Evolutionary conservation across 1,140 invertebrate species (phyloP), one percentile per base, ranked within the genome.

Genomic region (Euschistus heros): DNA sequence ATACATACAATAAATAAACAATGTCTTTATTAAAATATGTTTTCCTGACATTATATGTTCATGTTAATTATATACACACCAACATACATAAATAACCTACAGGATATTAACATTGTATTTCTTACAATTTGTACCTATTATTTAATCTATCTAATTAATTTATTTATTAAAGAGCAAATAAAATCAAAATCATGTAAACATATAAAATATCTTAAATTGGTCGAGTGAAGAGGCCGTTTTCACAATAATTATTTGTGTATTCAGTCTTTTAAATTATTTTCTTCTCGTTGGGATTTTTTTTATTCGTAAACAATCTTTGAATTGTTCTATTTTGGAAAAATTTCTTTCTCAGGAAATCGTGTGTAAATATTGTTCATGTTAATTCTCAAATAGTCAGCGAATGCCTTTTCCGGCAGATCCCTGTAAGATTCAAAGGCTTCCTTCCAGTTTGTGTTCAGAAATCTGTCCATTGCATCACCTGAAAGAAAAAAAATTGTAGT

Each of bases 381-480:
- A 18, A 66, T 62, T 33, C 50, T 66, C 10, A 70, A 63, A 15
- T 68, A 47, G 22, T 65, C 50, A n/a, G 18, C 30, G 14, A 71
- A 65, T 0, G 81, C 80, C 63, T 83, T 77, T 69, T 85, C 80
- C 66, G 84, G 84, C 0, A 83, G 77, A 8, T 76, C 74, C 68
- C 83, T 81, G 30, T 86, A 70, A 71, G 86, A 84, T 62, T 82
- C 81, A 69, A 84, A 85, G 0, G 86, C 77, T 1, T 82, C 73
- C 20, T 84, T 80, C 60, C 83, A 81, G 70, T 87, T 86, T 17
- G 84, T 79, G 68, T 86, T 85, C 0, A 87, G 73, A 71, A 87
- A 85, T 15, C 75, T 76, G 50, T 78, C 76, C 66, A 77, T 75
- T 68, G 75, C 71, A 26, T 73, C 68, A 30, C 74, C 77, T 78